phyloP scores from a whole-genome alignment of 2,113 vertebrate genomes.

The Prolemur simus region DNA sequence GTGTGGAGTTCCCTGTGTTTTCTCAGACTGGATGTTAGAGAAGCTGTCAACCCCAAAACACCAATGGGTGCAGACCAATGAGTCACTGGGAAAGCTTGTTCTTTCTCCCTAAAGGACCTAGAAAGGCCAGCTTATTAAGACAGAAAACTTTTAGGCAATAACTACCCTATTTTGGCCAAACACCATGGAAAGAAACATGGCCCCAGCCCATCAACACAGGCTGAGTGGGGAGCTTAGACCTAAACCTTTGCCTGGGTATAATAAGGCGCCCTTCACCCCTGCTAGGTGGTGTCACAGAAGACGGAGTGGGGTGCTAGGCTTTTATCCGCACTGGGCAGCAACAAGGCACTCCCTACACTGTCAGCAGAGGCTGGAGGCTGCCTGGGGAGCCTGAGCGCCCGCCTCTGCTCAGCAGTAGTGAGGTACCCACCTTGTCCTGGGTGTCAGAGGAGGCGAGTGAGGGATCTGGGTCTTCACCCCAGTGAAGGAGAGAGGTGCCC shows the following conservation, averaged over 20 bases:
- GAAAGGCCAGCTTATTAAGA: background rate
- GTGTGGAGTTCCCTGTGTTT: background rate
- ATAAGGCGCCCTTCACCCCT: accelerated
- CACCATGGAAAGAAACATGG: background rate
- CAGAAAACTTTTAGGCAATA: background rate
- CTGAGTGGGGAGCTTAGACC: background rate
- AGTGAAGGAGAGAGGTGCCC: background rate
- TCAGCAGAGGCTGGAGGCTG: background rate
- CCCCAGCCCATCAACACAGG: background rate
- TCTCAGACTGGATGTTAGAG: background rate
- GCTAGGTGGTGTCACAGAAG: background rate
- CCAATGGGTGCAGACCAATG: background rate
- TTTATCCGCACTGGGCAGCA: background rate
- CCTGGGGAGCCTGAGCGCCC: accelerated
- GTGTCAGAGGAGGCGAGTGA: accelerated
- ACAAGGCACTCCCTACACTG: background rate
- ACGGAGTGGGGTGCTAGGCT: background rate
- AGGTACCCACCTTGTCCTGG: accelerated
- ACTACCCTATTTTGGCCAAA: background rate
- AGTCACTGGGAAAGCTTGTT: background rate
- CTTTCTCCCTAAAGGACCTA: background rate
- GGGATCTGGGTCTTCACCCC: background rate
- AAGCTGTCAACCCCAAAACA: background rate
- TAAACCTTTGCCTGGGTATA: background rate
- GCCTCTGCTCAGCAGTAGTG: background rate